phyloP scores from a whole-genome alignment of 2,113 vertebrate genomes.

The Caloenas nicobarica region DNA sequence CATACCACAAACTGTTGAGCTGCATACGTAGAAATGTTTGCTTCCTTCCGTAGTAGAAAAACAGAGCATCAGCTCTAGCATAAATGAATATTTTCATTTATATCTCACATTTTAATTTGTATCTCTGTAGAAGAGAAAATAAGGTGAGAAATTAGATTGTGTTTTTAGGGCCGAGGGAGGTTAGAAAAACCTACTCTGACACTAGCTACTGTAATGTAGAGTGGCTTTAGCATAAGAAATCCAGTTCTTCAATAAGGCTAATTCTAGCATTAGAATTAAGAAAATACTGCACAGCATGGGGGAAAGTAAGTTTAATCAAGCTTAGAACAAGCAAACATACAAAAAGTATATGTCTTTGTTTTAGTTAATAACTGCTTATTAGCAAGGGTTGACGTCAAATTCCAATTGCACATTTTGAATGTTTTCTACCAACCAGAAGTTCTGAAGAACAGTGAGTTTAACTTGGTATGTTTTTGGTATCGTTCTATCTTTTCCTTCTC shows the following conservation, averaged over 20 bases:
- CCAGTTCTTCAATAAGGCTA: background rate
- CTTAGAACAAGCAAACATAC: background rate
- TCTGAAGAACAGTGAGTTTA: background rate
- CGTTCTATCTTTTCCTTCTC: background rate
- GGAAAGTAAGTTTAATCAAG: background rate
- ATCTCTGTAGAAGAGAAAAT: background rate
- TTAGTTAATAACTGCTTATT: background rate
- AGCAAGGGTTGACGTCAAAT: background rate
- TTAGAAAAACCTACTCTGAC: background rate
- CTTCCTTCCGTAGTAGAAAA: background rate
- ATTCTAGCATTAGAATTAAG: background rate
- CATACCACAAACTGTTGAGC: background rate
- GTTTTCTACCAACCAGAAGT: background rate
- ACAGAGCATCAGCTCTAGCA: background rate
- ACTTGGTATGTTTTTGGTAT: background rate
- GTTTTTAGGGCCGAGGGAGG: background rate
- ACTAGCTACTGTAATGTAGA: background rate
- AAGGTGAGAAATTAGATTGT: background rate
- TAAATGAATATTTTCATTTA: background rate
- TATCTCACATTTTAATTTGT: background rate
- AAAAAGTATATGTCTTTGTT: background rate
- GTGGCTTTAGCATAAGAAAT: background rate
- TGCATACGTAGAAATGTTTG: background rate
- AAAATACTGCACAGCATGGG: background rate
- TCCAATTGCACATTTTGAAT: background rate